Base-by-base conservation (phyloP, 2,797 vertebrate species). In the Anniella stebbinsi region DNA sequence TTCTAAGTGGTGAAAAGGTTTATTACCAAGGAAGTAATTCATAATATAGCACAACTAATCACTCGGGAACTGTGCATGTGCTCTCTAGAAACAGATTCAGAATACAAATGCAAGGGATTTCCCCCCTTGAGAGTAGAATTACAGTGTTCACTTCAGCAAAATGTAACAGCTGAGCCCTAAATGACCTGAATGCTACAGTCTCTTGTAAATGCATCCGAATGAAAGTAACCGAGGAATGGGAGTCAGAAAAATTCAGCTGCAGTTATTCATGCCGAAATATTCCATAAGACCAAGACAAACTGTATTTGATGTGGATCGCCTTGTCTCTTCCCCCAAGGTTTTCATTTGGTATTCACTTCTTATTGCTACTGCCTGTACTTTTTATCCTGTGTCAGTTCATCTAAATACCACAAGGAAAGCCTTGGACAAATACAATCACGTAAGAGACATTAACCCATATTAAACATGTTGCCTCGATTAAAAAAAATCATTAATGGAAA, bases 401-500 rank as follows among this genome's bases (percentile, higher is more conserved):
- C 94, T 83, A 94, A 63, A 69, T 90, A 72, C 60, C 80, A 90
- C 54, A 89, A 92, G 84, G 73, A 93, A 57, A 86, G 60, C 45
- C 84, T 88, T 91, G 88, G 83, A 80, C 51, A 86, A 94, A 94
- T 93, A 86, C 45, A 90, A 94, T 41, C 45, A 21, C 76, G 36
- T 73, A 92, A 89, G 38, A 63, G 72, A 94, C 41, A 87, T 80
- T 94, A 91, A 91, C 41, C 36, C 67, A 82, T 54, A 92, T 85
- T 72, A 94, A 95, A 91, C 28, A 86, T 45, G 84, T 89, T 90
- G 17, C 72, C 76, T 66, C 77, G 89, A 93, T 89, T 90, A 91
- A 92, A 94, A 85, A 92, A 84, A 76, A 81, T 54, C 70, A 91
- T 84, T 91, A 95, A 93, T 60, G 36, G 94, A 92, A 91, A 93